Evolutionary conservation across 2,888 invertebrate genomes (phyloP).

Genomic region (Plagodis pulveraria): DNA sequence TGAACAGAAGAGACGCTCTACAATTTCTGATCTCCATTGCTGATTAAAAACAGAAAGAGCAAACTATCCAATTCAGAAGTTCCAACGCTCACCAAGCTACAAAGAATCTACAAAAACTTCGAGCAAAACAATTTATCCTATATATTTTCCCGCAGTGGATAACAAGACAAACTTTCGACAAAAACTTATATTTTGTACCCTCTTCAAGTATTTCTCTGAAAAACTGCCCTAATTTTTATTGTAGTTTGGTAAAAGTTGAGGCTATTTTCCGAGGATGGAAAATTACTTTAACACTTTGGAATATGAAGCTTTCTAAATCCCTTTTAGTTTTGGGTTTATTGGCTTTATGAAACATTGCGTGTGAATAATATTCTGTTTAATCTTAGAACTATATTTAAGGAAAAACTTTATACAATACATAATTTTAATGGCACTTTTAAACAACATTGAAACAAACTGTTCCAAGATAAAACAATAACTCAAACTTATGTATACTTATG

Average conservation of each 20-base stretch:
- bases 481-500: slow-evolving; percentile 84
- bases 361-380: not conserved
- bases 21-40: slow-evolving; percentile 2
- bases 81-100: slow-evolving; percentile 10
- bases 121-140: slow-evolving; percentile 28
- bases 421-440: slow-evolving; percentile 68
- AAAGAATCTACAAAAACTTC: slow-evolving; percentile 7
- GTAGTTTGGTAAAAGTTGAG: slow-evolving; percentile 18
- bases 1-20: not conserved
- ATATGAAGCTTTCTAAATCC: not conserved
- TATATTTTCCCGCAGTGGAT: slow-evolving; percentile 33
- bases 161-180: slow-evolving; percentile 32
- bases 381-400: not conserved
- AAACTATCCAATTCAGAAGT: slow-evolving; percentile 24
- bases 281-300: slow-evolving; percentile 8
- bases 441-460: slow-evolving; percentile 52
- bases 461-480: slow-evolving; percentile 72
- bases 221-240: slow-evolving; percentile 32
- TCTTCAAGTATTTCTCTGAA: slow-evolving; percentile 30
- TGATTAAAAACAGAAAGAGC: slow-evolving; percentile 12
- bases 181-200: slow-evolving; percentile 34
- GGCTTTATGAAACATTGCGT: not conserved
- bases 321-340: not conserved
- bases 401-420: slow-evolving; percentile 14
- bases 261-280: slow-evolving; percentile 19